Evolutionary conservation across 2,113 vertebrate species (phyloP).

Genomic region (Pygoscelis adeliae): DNA sequence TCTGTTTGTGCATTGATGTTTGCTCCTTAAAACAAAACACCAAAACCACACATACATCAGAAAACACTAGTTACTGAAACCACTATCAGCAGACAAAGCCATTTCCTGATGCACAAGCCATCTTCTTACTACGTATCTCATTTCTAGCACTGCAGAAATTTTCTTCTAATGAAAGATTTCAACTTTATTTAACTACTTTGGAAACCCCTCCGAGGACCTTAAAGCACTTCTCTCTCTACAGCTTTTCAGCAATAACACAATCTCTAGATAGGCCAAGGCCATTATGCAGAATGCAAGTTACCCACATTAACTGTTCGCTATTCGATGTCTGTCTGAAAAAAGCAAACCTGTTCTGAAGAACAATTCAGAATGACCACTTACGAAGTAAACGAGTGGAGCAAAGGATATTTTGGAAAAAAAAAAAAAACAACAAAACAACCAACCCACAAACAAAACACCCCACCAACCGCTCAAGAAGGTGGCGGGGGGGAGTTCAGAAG

Average conservation of each 20-base stretch:
- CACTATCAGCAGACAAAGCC: not conserved
- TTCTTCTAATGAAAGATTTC: not conserved
- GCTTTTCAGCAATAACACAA: not conserved
- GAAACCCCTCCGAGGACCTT: not conserved
- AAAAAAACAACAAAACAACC: not conserved
- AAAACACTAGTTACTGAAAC: not conserved
- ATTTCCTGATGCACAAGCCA: not conserved
- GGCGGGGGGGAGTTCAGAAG: not conserved
- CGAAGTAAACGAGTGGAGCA: rapidly evolving
- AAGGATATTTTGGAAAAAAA: not conserved
- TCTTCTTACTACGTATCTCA: rapidly evolving
- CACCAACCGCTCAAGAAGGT: not conserved
- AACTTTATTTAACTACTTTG: not conserved
- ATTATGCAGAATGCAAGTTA: rapidly evolving
- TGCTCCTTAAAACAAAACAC: conserved; percentile 80
- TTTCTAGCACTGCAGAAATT: not conserved
- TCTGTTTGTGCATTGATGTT: conserved; percentile 99
- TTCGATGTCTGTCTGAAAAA: not conserved
- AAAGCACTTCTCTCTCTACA: not conserved
- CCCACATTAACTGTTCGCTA: rapidly evolving
- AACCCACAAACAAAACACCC: too few species aligned
- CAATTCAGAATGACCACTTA: not conserved
- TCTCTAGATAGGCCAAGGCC: not conserved
- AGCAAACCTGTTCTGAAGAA: not conserved
- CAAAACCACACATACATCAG: not conserved